These are phyloP conservation scores for Pelmatolapia mariae DNA, from an alignment of 2,113 vertebrate species.

Conservation along the genomic window DNA sequence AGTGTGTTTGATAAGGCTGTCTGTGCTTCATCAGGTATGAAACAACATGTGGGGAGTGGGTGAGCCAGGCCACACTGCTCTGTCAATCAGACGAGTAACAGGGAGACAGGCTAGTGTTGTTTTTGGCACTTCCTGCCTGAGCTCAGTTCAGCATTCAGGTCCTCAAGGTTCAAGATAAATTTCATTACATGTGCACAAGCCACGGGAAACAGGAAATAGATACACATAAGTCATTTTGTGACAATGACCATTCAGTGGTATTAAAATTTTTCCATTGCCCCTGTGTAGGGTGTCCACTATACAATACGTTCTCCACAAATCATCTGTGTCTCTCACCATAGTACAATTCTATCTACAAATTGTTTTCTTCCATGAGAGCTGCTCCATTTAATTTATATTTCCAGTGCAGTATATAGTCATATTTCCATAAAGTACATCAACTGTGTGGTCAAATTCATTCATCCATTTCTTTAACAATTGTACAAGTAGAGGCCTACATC, in stretches of 20 bases:
- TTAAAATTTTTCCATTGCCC: not conserved
- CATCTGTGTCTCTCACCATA: not conserved
- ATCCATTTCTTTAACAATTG: not conserved
- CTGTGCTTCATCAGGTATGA: constrained; percentile 11
- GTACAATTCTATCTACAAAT: not conserved
- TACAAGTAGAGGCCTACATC: not conserved
- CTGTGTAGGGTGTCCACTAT: not conserved
- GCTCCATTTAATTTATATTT: not conserved
- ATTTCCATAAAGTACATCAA: not conserved
- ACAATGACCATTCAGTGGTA: not conserved
- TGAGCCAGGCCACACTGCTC: not conserved
- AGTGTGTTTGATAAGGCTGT: constrained; percentile 6
- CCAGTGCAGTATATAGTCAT: not conserved
- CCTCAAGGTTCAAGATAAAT: not conserved
- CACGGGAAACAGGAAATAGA: not conserved
- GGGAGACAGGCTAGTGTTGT: not conserved
- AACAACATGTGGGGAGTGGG: not conserved
- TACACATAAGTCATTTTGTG: not conserved
- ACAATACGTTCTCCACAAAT: not conserved
- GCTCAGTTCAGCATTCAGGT: not conserved
- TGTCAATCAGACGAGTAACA: not conserved
- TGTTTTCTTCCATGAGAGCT: not conserved
- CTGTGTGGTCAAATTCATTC: not conserved
- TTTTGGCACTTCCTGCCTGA: not conserved
- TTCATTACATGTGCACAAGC: not conserved